phyloP scores from a whole-genome alignment of 2,113 vertebrate species.

The Siniperca knerii region DNA sequence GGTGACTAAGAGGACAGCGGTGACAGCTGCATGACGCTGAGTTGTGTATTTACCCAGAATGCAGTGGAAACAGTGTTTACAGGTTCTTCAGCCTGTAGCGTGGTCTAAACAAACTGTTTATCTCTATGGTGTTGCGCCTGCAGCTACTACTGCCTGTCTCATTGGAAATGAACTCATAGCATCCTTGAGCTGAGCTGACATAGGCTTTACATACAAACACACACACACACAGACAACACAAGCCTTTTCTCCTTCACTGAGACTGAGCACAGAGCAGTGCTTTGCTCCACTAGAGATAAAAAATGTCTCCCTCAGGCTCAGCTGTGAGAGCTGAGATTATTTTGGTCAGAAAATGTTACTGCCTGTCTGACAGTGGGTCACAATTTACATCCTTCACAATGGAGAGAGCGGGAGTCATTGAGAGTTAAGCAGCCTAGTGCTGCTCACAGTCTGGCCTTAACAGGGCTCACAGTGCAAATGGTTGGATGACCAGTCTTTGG shows the following conservation, averaged over 20 bases:
- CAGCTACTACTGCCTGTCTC: slow-evolving; percentile 74
- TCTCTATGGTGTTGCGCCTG: slow-evolving; percentile 71
- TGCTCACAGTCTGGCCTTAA: slow-evolving; percentile 32
- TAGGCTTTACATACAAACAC: slow-evolving; percentile 56
- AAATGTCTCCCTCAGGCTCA: slow-evolving; percentile 60
- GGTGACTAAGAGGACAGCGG: slow-evolving; percentile 80
- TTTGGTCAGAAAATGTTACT: slow-evolving; percentile 70
- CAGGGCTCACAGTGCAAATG: slow-evolving; percentile 69
- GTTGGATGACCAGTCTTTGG: slow-evolving; percentile 58
- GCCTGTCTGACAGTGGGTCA: slow-evolving; percentile 62
- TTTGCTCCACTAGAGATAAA: slow-evolving; percentile 60
- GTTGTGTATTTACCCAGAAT: slow-evolving; percentile 80
- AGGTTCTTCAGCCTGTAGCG: slow-evolving; percentile 75
- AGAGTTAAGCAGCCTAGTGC: slow-evolving; percentile 52
- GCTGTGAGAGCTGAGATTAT: slow-evolving; percentile 69
- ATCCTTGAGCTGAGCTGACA: slow-evolving; percentile 79
- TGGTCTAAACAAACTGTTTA: slow-evolving; percentile 82
- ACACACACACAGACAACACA: slow-evolving; percentile 45
- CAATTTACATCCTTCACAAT: slow-evolving; percentile 67
- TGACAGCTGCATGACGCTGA: slow-evolving; percentile 74
- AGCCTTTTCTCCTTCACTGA: slow-evolving; percentile 64
- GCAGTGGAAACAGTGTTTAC: slow-evolving; percentile 73
- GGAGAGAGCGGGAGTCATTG: slow-evolving; percentile 52
- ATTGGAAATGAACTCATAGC: slow-evolving; percentile 76
- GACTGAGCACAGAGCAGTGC: slow-evolving; percentile 55